phyloP scores from a whole-genome alignment of 2,888 invertebrate genomes.

The Hecatera dysodea region DNA sequence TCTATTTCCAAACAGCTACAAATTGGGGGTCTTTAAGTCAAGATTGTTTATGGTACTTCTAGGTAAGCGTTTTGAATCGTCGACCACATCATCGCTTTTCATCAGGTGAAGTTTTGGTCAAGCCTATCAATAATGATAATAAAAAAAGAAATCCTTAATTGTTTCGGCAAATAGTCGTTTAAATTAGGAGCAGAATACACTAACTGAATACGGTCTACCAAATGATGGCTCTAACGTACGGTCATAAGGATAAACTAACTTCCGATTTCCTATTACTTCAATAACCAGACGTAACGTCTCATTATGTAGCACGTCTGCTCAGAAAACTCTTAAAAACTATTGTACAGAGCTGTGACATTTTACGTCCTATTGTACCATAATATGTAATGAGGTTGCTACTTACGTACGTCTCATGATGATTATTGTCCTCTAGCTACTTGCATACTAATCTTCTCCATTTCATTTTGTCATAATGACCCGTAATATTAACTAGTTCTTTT shows the following conservation, averaged over 20 bases:
- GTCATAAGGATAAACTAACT: not conserved
- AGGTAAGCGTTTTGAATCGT: no score
- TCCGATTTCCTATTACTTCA: not conserved
- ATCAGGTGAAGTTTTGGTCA: no score
- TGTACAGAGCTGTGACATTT: slow-evolving; percentile 57
- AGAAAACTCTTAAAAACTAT: slow-evolving; percentile 31
- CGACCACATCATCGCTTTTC: no score
- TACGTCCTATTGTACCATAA: slow-evolving; percentile 55
- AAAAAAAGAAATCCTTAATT: no score
- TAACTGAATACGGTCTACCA: not conserved
- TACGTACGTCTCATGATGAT: not conserved
- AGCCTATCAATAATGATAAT: no score
- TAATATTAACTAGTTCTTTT: no score
- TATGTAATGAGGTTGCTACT: slow-evolving; percentile 13
- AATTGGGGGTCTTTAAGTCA: no score
- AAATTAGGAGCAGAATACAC: not conserved
- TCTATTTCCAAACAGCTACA: no score
- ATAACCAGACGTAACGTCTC: not conserved
- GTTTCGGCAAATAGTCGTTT: not conserved
- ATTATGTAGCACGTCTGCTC: slow-evolving; percentile 15
- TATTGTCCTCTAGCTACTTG: not conserved
- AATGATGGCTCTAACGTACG: not conserved
- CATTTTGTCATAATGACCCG: not conserved
- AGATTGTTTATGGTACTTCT: no score
- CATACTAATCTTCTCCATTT: slow-evolving; percentile 2